Evolutionary conservation across 1,140 invertebrate genomes (phyloP), one percentile per base, ranked within the genome.

Genomic region (Monochamus saltuarius): DNA sequence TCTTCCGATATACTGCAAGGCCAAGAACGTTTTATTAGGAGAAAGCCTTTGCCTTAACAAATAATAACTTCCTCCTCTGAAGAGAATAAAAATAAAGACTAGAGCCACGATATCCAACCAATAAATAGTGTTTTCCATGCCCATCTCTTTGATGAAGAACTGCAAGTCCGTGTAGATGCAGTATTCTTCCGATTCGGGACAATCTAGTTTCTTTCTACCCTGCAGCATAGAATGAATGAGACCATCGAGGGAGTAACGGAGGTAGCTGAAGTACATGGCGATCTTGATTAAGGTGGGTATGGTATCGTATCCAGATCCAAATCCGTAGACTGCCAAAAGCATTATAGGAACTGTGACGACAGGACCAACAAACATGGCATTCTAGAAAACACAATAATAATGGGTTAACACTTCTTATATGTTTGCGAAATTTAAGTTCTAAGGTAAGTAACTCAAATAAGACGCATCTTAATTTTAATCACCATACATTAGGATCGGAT

Each of bases 211-310:
- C 3, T 76, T 76, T 35, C 94, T 79, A 42, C 88, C 83, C 38
- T 85, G 84, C 0, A 91, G 89, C 8, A 94, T 85, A 0, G 91
- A 83, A 2, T 86, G 82, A 0, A 92, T 82, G 0, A 93, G 79
- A 1, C 88, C 90, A 73, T 96, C 91, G 36, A 95, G 81, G 4
- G 83, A 84, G 67, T 89, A 89, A 17, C 73, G 83, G 47, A 95
- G 81, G 73, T 90, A 96, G 62, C 92, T 94, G n/a, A 88, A 80
- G 65, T 91, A 87, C 79, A 94, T 90, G 0, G 90, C 78, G 66
- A 92, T 77, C 55, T 84, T 78, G 71, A 88, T 83, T 11, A 90
- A 80, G 0, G 87, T 76, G 0, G 91, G 89, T 54, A 88, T 77
- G 80, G 4, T 77, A 0, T 77, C 69, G 43, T 82, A 84, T 0